Evolutionary conservation across 1,140 invertebrate genomes (phyloP), one percentile per base, ranked within the genome.

Genomic region (Lepidurus apus): DNA sequence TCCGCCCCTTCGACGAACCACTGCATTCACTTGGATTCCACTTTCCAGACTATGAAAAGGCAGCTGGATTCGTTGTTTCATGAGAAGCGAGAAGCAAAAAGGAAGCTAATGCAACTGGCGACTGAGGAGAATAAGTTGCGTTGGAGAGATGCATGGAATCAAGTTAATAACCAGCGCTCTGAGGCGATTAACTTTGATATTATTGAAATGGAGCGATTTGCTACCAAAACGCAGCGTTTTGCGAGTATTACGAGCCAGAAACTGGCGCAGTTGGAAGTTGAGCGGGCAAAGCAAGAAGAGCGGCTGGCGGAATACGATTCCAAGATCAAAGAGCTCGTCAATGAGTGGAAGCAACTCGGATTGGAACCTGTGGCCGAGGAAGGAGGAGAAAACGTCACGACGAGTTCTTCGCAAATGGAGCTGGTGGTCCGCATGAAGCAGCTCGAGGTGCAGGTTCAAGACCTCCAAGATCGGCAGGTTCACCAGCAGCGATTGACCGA

Each of bases 361-460:
- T 65, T 65, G 13, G 53, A 65, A 65, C 9, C 4, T 7, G 17
- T 65, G 13, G n/a, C 21, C 17, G 17, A 13, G 53, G 53, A 65
- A 65, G 13, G 21, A 17, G 53, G 53, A 7, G 53, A 65, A 65
- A 1, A 17, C 6, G 53, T 11, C 17, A 65, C 21, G 13, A 65
- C 13, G 47, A n/a, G 11, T n/a, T 65, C 47, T 6, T 65, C 47
- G 13, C 53, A 65, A n/a, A 65, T 65, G 53, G 53, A 65, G 6
- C 21, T 65, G 13, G 13, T 65, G 21, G 43, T 79, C 43, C 34
- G 78, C 7, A 79, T 79, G 78, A 79, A 79, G 74, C 73, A 79
- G 34, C 42, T 79, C 1, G 78, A 79, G 24, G 78, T 79, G 42
- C 26, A 65, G 13, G 53, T 65, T 7, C 53, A 65, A 17, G 53